Base-by-base conservation (phyloP, 1,140 invertebrate genomes). In the Bactericera cockerelli region DNA sequence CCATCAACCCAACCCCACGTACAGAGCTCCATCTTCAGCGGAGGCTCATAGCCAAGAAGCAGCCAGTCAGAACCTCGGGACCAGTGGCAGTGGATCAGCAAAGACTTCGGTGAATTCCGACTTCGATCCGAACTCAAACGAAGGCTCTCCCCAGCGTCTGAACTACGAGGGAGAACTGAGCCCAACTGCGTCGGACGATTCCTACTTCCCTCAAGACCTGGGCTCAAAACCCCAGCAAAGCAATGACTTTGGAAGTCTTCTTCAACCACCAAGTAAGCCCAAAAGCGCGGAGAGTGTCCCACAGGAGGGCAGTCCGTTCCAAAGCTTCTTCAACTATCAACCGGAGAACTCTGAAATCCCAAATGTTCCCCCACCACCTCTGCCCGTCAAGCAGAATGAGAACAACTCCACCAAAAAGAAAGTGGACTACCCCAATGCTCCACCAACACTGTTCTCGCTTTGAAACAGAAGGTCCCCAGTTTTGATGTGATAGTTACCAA, bases 261-360 rank as follows among this genome's bases (percentile, higher is more conserved):
- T 49, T 49, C n/a, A 49, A 22, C 28, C 28, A 31, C 28, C 28
- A 6, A 6, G 4, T 22, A n/a, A 49, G 22, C 3, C 8, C n/a
- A 6, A 4, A 3, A 49, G 8, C 42, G 4, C 42, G 6, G 42
- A 13, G 13, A 31, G 13, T 31, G 28, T 31, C 4, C 28, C 28
- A 31, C 4, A 31, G 13, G 13, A 31, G 4, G 13, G 4, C 28
- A 31, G 13, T 31, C 42, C 22, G 8, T n/a, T 49, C n/a, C 10
- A 36, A n/a, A 49, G 22, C 19, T 49, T 49, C n/a, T 49, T 49
- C 22, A 49, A 49, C n/a, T 49, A 49, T n/a, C n/a, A 49, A n/a
- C 42, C 42, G 3, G 42, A 49, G 19, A 22, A 49, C 22, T 49
- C n/a, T 16, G 42, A 49, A 4, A 49, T 49, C n/a, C 42, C 42